Base-by-base conservation (phyloP, 2,797 vertebrate species). In the Helarctos malayanus region DNA sequence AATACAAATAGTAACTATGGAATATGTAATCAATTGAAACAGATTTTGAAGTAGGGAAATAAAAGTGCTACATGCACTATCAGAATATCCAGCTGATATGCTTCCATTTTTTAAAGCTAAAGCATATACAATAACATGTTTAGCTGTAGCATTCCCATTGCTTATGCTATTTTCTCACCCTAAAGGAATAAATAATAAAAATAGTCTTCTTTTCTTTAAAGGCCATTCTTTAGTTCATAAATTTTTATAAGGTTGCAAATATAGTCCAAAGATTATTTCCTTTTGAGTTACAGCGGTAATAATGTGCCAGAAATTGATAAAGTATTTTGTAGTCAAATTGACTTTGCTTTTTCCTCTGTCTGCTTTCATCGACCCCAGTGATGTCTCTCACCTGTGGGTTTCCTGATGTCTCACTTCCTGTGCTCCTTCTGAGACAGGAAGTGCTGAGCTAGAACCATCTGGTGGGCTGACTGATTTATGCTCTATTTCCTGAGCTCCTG, bases 391-490 rank as follows among this genome's bases (percentile, higher is more conserved):
- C 83, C 91, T 85, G 59, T 75, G 38, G 68, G 45, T 41, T 25
- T 65, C n/a, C 0, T 6, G 75, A 21, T 49, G 47, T 41, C 85
- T 57, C 85, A 80, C 86, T 96, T 96, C 95, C 97, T 91, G 89
- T 25, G 54, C 23, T 89, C 73, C 56, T n/a, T 92, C 61, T 78
- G 71, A 85, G 32, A 38, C 1, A 88, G 95, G 95, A 96, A 95
- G 81, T 25, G 11, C 63, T 21, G 27, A 6, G 76, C 29, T 18
- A 76, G 45, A 65, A 29, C 29, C 83, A 85, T 47, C 93, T 93
- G 95, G 45, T 61, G 15, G 63, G 69, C 76, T 95, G 96, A 97
- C 71, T 87, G 87, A 95, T 95, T 84, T 54, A 82, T 93, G 84
- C 2, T 47, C 0, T 7, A 16, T 41, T 95, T 97, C 94, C 96